Base-by-base conservation (phyloP, 2,888 invertebrate genomes). In the Ommatoiulus sabulosus region DNA sequence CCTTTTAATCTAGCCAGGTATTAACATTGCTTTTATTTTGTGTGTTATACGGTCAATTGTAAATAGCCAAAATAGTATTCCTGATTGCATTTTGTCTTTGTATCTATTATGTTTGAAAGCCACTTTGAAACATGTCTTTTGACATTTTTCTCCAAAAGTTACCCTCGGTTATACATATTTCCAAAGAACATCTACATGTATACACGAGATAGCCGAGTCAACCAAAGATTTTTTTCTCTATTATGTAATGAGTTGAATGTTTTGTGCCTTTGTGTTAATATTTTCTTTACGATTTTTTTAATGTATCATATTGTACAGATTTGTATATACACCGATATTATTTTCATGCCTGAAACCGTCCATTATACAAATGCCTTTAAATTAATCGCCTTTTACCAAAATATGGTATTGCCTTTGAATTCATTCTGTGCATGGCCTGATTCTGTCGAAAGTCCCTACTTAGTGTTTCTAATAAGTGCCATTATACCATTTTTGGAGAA, bases 341-440 rank as follows among this genome's bases (percentile, higher is more conserved):
- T 63, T n/a, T 63, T n/a, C 63, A 63, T 63, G n/a, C 63, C 63
- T n/a, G 20, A 63, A 63, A 63, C 63, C 63, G 63, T 63, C 63
- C 63, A 63, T 63, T 63, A 63, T 52, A 63, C 17, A 57, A 63
- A 63, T 20, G 20, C 63, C 63, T 52, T 52, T 15, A 52, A 52
- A 63, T 63, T n/a, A 63, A 4, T n/a, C 63, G 63, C 63, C 63
- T 63, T 63, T 52, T 63, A 20, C 20, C 63, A 63, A 63, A 63
- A 63, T 17, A 63, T 17, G 17, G n/a, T 17, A 6, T 17, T 63
- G 63, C 63, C 63, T 63, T 52, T 52, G 10, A 17, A 52, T n/a
- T 17, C 17, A 63, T n/a, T 5, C 63, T 6, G 17, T 63, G n/a
- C 20, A n/a, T n/a, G n/a, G n/a, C n/a, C n/a, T n/a, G n/a, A n/a